These are phyloP conservation scores for Pogona vitticeps DNA, from an alignment of 2,113 vertebrate species.

Conservation along the genomic window DNA sequence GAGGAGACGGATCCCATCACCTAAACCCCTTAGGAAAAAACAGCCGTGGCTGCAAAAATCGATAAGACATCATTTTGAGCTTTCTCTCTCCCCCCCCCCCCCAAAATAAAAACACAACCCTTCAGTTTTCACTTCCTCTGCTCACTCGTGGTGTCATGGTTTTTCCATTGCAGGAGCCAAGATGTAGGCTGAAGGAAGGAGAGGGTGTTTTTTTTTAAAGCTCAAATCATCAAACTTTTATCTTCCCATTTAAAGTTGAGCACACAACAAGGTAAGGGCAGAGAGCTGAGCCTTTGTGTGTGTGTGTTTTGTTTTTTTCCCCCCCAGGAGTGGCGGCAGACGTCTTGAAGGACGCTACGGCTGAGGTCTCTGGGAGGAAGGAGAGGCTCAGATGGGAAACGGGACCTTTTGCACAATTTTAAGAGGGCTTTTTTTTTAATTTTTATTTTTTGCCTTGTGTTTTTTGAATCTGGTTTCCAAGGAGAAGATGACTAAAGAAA, in stretches of 20 bases:
- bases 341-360: not conserved
- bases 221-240: too few relatives aligned
- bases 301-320: not conserved
- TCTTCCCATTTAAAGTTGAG: not conserved
- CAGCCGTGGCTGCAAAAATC: too few relatives aligned
- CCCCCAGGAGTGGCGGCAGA: not conserved
- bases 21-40: too few relatives aligned
- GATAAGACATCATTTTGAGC: too few relatives aligned
- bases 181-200: too few relatives aligned
- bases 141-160: not conserved
- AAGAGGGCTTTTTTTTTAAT: conserved; percentile 60
- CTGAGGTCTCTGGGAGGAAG: not conserved
- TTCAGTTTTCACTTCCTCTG: not conserved
- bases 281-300: not conserved
- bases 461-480: conserved; percentile 76
- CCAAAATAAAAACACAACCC: too few relatives aligned
- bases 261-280: not conserved
- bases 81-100: too few relatives aligned
- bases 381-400: conserved; percentile 60
- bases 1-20: not conserved
- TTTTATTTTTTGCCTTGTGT: conserved; percentile 88
- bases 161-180: not conserved
- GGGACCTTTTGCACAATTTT: conserved; percentile 89
- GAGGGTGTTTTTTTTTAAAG: not conserved
- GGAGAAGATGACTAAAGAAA: conserved; percentile 74